Base-by-base conservation (phyloP, 2,797 vertebrate genomes). In the Fistularia tabacaria region DNA sequence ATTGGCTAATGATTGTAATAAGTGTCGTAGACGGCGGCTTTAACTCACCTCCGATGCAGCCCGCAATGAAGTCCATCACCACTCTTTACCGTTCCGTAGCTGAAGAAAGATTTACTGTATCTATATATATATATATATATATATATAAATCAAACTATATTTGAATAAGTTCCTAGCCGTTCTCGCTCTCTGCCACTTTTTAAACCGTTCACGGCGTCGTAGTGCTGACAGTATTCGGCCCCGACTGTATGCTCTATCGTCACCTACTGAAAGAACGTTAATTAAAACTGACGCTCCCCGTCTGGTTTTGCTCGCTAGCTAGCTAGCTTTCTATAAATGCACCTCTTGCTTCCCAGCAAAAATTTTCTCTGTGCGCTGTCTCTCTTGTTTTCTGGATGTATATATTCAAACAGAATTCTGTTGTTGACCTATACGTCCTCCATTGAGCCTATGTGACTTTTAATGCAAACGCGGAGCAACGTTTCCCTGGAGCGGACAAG, bases 21-120 rank as follows among this genome's bases (percentile, higher is more conserved):
- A 49, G n/a, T 36, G 11, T 8, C 11, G 8, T 10, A 11, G 36
- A 1, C 13, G n/a, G 10, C 1, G 6, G 8, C 1, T 9, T 8
- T 7, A 8, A 74, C 84, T 84, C 71, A 91, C 91, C 91, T 85
- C 91, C 91, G 46, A 92, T 68, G 76, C 91, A 92, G 68, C 91
- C 91, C 9, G 91, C 91, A 38, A 91, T 51, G 65, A 91, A 92
- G 79, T 92, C 91, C 90, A 91, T 92, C 75, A 14, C 66, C 59
- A 14, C 9, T 14, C 37, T 13, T 13, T 10, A 10, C 43, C 43
- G 7, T 3, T 45, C 5, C 11, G 9, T 45, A 11, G 11, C 43
- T 45, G 25, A 25, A 5, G 25, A 25, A 25, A 25, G 25, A 25
- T 5, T 25, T 25, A 25, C 25, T 3, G 5, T 25, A 25, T 25